Percentiles rank a stretch among this genome's conserved stretches.
Evolutionary conservation across 2,797 vertebrate species (phyloP).

Genomic region (Chaunax sp.): DNA sequence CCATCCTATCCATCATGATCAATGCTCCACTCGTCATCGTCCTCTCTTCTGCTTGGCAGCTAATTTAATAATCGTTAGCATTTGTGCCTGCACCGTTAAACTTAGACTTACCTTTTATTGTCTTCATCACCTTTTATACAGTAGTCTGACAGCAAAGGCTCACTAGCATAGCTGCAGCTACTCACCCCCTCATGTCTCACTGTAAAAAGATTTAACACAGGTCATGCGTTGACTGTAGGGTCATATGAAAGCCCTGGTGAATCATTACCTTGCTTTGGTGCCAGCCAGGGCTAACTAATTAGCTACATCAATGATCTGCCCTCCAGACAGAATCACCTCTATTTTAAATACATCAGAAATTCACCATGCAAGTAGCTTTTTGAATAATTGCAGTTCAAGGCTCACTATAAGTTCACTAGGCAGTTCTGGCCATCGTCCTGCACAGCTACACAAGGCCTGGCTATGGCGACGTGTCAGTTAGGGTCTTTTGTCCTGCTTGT

Average conservation of each 20-base stretch:
- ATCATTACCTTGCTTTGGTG: conserved; percentile 70
- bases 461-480: conserved; percentile 65
- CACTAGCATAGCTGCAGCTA: conserved; percentile 10
- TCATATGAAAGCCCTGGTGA: conserved; percentile 56
- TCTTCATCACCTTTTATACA: neutral
- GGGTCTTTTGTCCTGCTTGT: conserved; percentile 65
- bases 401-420: conserved; percentile 41
- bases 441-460: conserved; percentile 28
- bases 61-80: conserved; percentile 58
- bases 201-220: conserved; percentile 39
- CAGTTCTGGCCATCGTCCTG: conserved; percentile 41
- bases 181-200: neutral
- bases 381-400: conserved; percentile 62
- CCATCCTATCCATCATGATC: conserved; percentile 64
- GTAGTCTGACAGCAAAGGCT: neutral
- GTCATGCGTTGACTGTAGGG: conserved; percentile 37
- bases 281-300: conserved; percentile 63
- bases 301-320: conserved; percentile 65
- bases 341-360: conserved; percentile 65
- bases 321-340: conserved; percentile 62
- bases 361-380: conserved; percentile 49
- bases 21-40: conserved; percentile 32
- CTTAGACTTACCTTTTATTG: neutral
- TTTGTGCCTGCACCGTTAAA: conserved; percentile 26
- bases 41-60: conserved; percentile 34